Evolutionary conservation across 1,140 invertebrate genomes (phyloP).

Genomic region (Micrasema minimum): DNA sequence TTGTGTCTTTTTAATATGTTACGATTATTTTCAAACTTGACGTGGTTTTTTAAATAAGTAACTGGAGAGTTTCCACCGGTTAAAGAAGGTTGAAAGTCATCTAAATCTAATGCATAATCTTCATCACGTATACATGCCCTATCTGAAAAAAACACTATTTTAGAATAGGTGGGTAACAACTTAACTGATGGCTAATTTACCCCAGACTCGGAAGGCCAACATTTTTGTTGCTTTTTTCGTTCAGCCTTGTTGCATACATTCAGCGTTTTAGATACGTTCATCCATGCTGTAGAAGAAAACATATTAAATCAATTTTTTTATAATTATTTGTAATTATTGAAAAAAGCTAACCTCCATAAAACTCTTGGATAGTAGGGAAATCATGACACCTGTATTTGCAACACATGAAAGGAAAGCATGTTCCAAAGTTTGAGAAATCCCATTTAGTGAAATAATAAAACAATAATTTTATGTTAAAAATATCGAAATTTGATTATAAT

Average conservation of each 20-base stretch:
- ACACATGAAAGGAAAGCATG: not conserved
- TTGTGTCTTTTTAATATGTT: not conserved
- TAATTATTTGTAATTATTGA: too few relatives aligned
- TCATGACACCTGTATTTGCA: slow-evolving; percentile 16
- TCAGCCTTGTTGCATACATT: not conserved
- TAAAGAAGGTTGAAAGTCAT: too few relatives aligned
- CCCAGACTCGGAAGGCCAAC: not conserved
- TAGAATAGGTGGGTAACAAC: not conserved
- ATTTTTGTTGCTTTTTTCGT: not conserved
- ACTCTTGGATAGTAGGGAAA: slow-evolving; percentile 3
- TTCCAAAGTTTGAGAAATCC: not conserved
- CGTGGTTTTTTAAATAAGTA: not conserved
- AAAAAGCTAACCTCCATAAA: slow-evolving; percentile 1
- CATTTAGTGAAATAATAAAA: not conserved
- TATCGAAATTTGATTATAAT: not conserved
- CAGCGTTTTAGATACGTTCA: not conserved
- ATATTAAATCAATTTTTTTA: not conserved
- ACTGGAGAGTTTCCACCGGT: not conserved
- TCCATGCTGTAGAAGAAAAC: not conserved
- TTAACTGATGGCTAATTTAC: not conserved
- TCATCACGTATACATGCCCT: too few relatives aligned
- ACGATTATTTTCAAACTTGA: not conserved
- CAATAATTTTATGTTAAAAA: not conserved
- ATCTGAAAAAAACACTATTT: too few relatives aligned
- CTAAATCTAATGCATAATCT: too few relatives aligned